These are phyloP conservation scores for Agrilus cyanescens DNA, from an alignment of 2,888 invertebrate species.

Conservation along the genomic window DNA sequence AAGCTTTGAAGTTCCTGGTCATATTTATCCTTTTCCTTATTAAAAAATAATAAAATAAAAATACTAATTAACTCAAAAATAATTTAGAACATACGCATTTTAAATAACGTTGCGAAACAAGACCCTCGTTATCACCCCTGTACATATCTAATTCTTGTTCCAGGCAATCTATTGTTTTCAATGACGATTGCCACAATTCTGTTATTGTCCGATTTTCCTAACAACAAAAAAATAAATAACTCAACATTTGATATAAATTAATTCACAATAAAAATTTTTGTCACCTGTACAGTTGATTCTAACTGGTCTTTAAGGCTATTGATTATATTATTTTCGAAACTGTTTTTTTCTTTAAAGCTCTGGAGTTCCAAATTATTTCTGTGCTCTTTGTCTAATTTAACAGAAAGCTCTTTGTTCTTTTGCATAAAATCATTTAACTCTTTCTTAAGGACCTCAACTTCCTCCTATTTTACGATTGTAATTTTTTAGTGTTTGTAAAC, in stretches of 20 bases:
- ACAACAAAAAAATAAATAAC: constrained; percentile 13
- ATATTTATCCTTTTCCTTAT: constrained; percentile 37
- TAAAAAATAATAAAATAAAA: not conserved
- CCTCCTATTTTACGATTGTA: constrained; percentile 21
- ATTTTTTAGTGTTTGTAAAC: constrained; percentile 2
- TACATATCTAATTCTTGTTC: constrained; percentile 54
- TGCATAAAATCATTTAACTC: constrained; percentile 28
- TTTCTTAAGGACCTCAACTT: constrained; percentile 24
- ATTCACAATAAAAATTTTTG: not conserved
- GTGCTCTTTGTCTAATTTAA: constrained; percentile 18
- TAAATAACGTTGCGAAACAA: constrained; percentile 21
- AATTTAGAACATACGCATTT: too few species aligned
- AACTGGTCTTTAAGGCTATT: constrained; percentile 33
- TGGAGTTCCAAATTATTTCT: constrained; percentile 6
- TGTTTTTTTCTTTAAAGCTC: constrained; percentile 16
- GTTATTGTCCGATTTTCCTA: constrained; percentile 55
- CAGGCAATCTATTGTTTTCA: constrained; percentile 52
- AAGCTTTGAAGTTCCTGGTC: constrained; percentile 42
- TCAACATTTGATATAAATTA: not conserved
- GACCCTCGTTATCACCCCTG: constrained; percentile 24
- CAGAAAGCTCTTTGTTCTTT: constrained; percentile 30
- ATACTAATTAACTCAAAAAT: too few species aligned
- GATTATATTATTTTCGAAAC: constrained; percentile 26
- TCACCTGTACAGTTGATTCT: constrained; percentile 27
- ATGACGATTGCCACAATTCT: constrained; percentile 54